These are phyloP conservation scores for Tetropium fuscum DNA, from an alignment of 2,888 invertebrate genomes.

Conservation along the genomic window DNA sequence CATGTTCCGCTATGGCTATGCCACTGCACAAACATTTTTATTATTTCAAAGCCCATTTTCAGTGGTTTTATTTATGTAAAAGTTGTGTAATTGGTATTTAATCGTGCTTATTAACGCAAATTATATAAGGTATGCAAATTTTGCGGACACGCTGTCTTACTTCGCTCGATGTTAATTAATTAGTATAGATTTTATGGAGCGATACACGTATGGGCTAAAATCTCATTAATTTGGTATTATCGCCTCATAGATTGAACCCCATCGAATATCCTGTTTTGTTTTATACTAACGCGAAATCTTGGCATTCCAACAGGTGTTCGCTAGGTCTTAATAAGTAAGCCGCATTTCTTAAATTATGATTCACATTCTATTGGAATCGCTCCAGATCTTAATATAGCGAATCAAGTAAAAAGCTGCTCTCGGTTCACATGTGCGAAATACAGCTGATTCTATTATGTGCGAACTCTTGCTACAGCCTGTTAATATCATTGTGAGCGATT, in stretches of 20 bases:
- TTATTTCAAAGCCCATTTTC: no score
- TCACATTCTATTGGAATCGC: slow-evolving; percentile 39
- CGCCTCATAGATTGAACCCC: not conserved
- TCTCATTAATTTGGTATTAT: slow-evolving; percentile 15
- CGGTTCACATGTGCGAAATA: slow-evolving; percentile 19
- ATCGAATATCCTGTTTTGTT: not conserved
- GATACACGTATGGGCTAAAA: not conserved
- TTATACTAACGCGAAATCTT: slow-evolving; percentile 2
- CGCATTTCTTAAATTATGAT: slow-evolving; percentile 41
- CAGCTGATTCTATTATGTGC: not conserved
- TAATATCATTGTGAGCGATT: not conserved
- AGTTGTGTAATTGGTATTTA: not conserved
- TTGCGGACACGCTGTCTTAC: slow-evolving; percentile 3
- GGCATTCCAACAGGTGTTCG: slow-evolving; percentile 43
- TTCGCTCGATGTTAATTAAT: slow-evolving; percentile 3
- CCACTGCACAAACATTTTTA: no score
- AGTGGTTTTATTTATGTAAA: not conserved
- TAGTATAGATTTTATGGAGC: not conserved
- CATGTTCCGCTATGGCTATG: no score
- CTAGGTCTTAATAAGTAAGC: slow-evolving; percentile 35
- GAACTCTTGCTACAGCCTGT: not conserved
- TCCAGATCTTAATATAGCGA: slow-evolving; percentile 37
- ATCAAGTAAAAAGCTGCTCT: slow-evolving; percentile 11
- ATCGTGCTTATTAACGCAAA: slow-evolving; percentile 7
- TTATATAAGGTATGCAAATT: slow-evolving; percentile 7